Base-by-base conservation (phyloP, 2,888 invertebrate species). In the Helicoverpa assulta region DNA sequence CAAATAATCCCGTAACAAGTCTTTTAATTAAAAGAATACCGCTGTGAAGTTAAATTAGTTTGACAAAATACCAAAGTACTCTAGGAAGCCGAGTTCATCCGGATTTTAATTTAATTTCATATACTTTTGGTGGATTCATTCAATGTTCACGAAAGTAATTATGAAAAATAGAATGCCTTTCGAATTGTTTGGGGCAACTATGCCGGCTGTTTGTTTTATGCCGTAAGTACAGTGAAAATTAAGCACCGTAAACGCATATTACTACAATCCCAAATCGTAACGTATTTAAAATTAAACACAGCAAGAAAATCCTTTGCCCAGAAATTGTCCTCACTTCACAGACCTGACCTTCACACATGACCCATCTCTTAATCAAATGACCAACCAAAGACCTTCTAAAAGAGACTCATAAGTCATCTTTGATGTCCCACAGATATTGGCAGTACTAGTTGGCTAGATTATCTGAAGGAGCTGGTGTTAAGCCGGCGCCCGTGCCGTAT, bases 21-120 rank as follows among this genome's bases (percentile, higher is more conserved):
- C 33, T 67, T 76, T 72, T 77, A 80, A 84, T 85, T 84, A 81
- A 75, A 78, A 66, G 67, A 81, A 80, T 73, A 65, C 63, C 53
- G 47, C 40, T 70, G 37, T 61, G 37, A 81, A 84, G 81, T 84
- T 81, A 69, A 84, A 84, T 86, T 81, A 84, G 72, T 83, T 86
- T 74, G 69, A 77, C 74, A 74, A 83, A 85, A 81, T 70, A 67
- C 73, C 47, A 62, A 74, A 80, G 73, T 76, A 71, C 54, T 65
- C 8, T 56, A 61, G 50, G 54, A 67, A 43, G 68, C 61, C 60
- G 58, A 64, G 55, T 68, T 70, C 73, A 75, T 60, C 54, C 33
- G 53, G 19, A 68, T 74, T 73, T 74, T 73, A 81, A 81, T 81
- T 75, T 70, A 74, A 80, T 80, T 78, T 68, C 33, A 26, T 56